Evolutionary conservation across 37 sponge, comb jelly and placozoan species (phyloP).

Genomic region (Amphimedon queenslandica): DNA sequence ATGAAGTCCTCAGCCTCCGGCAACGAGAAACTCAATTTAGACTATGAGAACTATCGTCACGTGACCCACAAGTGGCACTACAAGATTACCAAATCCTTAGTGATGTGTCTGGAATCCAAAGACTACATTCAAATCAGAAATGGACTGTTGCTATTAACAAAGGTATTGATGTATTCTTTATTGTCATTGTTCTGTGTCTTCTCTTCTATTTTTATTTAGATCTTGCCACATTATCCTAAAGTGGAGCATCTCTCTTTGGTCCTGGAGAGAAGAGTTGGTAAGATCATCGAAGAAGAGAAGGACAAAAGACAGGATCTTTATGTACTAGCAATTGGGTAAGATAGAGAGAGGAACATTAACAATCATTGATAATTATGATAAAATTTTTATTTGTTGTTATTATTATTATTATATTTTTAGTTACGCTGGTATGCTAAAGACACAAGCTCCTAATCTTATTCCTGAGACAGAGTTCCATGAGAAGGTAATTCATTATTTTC

Average conservation of each 20-base stretch:
- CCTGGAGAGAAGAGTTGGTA: conserved; percentile 92
- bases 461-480: conserved; percentile 91
- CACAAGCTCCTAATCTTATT: conserved; percentile 67
- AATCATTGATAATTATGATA: neutral
- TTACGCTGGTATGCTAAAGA: conserved; percentile 86
- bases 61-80: conserved; percentile 99
- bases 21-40: conserved; percentile 70
- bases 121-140: conserved; percentile 94
- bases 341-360: neutral
- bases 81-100: conserved; percentile 92
- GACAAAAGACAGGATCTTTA: conserved; percentile 85
- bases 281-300: conserved; percentile 97
- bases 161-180: conserved; percentile 51
- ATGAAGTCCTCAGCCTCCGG: conserved; percentile 55
- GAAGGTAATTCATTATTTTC: too few species aligned
- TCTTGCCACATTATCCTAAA: conserved; percentile 88
- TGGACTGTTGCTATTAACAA: conserved; percentile 82
- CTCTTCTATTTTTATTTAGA: conserved; percentile 28
- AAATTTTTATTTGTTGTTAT: neutral
- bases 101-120: conserved; percentile 90
- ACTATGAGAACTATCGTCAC: conserved; percentile 97
- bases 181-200: too few species aligned
- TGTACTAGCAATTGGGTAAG: conserved; percentile 86
- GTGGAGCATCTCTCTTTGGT: conserved; percentile 79
- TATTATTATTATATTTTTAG: conserved; percentile 21